Evolutionary conservation across 2,797 vertebrate species (phyloP), one percentile per base, ranked within the genome.

Genomic region (Alcedo quadribrachys): DNA sequence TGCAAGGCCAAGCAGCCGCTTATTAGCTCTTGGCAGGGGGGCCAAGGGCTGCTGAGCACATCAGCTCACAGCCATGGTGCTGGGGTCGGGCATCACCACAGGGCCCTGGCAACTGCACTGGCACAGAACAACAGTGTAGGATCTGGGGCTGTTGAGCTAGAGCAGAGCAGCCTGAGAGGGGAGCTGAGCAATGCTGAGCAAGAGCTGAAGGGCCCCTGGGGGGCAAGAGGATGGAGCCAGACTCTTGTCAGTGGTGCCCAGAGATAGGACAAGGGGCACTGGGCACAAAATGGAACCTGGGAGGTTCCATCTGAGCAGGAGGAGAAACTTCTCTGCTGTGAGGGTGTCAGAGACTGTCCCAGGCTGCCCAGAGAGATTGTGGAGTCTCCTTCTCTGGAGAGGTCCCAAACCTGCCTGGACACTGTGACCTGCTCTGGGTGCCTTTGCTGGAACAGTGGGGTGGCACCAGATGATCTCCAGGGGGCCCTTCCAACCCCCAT

Each of bases 91-190:
- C 77, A 50, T 53, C 33, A 22, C n/a, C 9, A 2, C 5, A 2
- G 80, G 58, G 45, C 40, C 21, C 69, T n/a, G 55, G 28, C 37
- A 83, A 58, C 32, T 1, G 5, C 7, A 11, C 33, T 28, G 14
- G 45, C 3, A 0, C 22, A 14, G n/a, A 61, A 33, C 40, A 61
- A 25, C 0, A 3, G 12, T 8, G 19, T 6, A 2, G 24, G 58
- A 68, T 45, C 30, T 0, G 1, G 50, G 25, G 25, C 25, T 28
- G 50, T 15, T 28, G 15, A 51, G 50, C 50, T 51, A 25, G 25
- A 51, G 50, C 27, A 28, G 50, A 51, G 50, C 50, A 51, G 50
- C 50, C 27, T 10, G 15, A 51, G 50, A 51, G 27, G 27, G 50
- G 50, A 28, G 50, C 50, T 28, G 50, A 51, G 50, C 50, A 51